phyloP scores from a whole-genome alignment of 2,888 invertebrate species.

The Ellobium chinense region DNA sequence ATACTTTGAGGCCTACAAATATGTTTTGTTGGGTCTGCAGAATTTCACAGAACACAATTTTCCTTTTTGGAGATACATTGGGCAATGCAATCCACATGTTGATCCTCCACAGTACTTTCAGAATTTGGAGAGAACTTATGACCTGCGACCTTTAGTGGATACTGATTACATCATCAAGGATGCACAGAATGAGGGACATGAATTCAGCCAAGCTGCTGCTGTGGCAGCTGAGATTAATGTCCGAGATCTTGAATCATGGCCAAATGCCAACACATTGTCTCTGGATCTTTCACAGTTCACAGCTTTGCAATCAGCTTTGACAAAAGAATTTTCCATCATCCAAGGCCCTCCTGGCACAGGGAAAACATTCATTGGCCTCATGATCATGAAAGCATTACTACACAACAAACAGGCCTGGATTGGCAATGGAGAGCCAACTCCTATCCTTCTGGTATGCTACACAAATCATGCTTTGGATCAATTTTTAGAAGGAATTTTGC shows the following conservation, averaged over 20 bases:
- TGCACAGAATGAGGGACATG: conserved; percentile 10
- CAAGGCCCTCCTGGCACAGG: conserved; percentile 91
- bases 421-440: conserved; percentile 48
- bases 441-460: conserved; percentile 77
- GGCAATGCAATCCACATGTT: conserved; percentile 56
- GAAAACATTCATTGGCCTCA: conserved; percentile 89
- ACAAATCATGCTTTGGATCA: conserved; percentile 79
- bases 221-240: conserved; percentile 16
- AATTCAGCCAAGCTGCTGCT: conserved; percentile 6
- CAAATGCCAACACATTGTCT: conserved; percentile 41
- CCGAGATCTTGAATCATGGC: conserved; percentile 57
- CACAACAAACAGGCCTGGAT: conserved; percentile 81
- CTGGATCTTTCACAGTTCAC: conserved; percentile 72
- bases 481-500: conserved; percentile 76
- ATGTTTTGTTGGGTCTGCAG: conserved; percentile 86
- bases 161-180: conserved; percentile 52
- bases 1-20: conserved; percentile 90
- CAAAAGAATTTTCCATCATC: conserved; percentile 74
- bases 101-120: conserved; percentile 59
- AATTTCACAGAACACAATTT: conserved; percentile 78
- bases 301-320: conserved; percentile 72
- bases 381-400: conserved; percentile 85
- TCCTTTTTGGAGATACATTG: conserved; percentile 64
- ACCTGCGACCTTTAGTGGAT: conserved; percentile 60
- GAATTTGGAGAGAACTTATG: conserved; percentile 22